Evolutionary conservation across 2,113 vertebrate genomes (phyloP), one percentile per base, ranked within the genome.

Genomic region (Oryzias celebensis): DNA sequence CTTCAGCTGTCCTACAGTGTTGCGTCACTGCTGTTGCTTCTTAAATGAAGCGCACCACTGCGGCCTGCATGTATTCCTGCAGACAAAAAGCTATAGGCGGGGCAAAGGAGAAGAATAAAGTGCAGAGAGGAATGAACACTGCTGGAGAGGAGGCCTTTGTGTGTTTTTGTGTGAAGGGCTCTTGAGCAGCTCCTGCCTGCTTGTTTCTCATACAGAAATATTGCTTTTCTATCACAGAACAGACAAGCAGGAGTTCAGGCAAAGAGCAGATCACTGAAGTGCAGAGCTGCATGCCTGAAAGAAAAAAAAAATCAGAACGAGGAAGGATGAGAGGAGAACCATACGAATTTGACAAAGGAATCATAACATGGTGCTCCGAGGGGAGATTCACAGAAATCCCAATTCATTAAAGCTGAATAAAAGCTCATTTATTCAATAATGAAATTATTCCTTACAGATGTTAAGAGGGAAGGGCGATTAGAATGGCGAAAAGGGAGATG

Each of bases 181-280:
- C 26, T 26, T 59, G 24, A 56, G 20, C 10, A 71, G 16, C 26
- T 31, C 53, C 53, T 47, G 36, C 18, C 61, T 47, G 20, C 71
- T 75, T 80, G 71, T 80, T 77, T 22, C 31, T 31, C 36, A 57
- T 56, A 62, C 42, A 68, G 56, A 80, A 82, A 66, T 77, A 61
- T 62, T 49, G 46, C 53, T 68, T 71, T 67, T 43, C 62, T 49
- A 46, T 72, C 66, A 43, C 48, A 45, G 52, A 77, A 42, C 55
- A 73, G 65, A 73, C 52, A 15, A 64, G 62, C 57, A 54, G 55
- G 36, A 56, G 75, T 71, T 78, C 56, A 68, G 66, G 65, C 60
- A 10, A 31, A 56, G 53, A 81, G 65, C 26, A n/a, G 56, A 41
- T 55, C 16, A 23, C 47, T 77, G 59, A 57, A 73, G 73, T 59